Conservation (phyloP, 2,888 invertebrate genomes). For the Blastobasis adustella region DNA sequence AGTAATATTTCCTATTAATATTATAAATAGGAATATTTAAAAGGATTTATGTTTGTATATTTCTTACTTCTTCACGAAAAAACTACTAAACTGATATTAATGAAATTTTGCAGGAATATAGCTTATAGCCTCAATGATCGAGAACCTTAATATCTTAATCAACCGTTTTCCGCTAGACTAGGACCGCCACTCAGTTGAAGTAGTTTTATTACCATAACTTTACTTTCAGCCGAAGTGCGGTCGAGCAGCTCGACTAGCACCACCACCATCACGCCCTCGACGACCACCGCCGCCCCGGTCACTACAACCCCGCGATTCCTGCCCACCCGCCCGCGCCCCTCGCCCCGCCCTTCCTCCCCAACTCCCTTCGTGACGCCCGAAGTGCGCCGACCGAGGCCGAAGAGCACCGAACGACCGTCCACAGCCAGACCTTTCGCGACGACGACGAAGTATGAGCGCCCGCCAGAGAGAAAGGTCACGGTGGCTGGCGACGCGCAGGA, state of each 20-base stretch:
- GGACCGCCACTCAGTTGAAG: too few species aligned
- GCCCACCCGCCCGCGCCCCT: slow-evolving; percentile 28
- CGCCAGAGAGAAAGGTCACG: slow-evolving; percentile 48
- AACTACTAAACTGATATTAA: too few species aligned
- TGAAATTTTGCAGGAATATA: too few species aligned
- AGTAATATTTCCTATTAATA: too few species aligned
- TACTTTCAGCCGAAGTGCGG: slow-evolving; percentile 60
- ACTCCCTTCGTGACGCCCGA: slow-evolving; percentile 33
- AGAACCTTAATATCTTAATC: too few species aligned
- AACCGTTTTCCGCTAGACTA: too few species aligned
- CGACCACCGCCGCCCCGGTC: slow-evolving; percentile 15
- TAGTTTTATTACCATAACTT: too few species aligned
- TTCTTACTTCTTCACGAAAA: too few species aligned
- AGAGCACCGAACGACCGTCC: slow-evolving; percentile 47
- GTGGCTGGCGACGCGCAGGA: slow-evolving; percentile 54
- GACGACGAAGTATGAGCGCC: slow-evolving; percentile 54
- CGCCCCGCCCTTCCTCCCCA: slow-evolving; percentile 34
- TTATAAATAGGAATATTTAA: too few species aligned
- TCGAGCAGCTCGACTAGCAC: slow-evolving; percentile 27
- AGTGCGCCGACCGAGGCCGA: slow-evolving; percentile 30
- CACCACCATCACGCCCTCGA: slow-evolving; percentile 18
- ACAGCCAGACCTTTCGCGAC: slow-evolving; percentile 39
- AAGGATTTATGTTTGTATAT: too few species aligned
- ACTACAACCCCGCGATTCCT: slow-evolving; percentile 27
- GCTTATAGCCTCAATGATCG: too few species aligned